phyloP scores from a whole-genome alignment of 1,140 invertebrate species.

The Papilio polyxenes region DNA sequence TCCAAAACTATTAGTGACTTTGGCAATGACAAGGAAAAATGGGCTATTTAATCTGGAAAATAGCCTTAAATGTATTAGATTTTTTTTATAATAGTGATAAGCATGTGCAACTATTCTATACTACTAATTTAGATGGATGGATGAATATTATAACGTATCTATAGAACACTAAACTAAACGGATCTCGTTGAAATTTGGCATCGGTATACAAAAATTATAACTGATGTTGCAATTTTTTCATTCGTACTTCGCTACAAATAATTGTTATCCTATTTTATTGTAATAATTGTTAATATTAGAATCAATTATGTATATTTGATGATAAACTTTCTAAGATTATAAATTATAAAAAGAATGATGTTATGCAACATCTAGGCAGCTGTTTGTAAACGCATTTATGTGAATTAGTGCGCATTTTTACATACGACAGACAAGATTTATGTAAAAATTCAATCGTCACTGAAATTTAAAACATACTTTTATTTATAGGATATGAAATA shows the following conservation, averaged over 20 bases:
- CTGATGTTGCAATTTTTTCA: no score
- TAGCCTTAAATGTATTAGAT: no score
- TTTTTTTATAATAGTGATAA: no score
- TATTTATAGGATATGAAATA: not conserved
- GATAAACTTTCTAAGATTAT: constrained; percentile 36
- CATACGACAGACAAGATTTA: constrained; percentile 28
- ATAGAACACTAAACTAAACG: no score
- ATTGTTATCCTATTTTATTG: not conserved
- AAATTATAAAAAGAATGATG: constrained; percentile 41
- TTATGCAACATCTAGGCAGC: constrained; percentile 34
- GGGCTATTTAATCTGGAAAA: no score
- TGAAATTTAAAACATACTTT: not conserved
- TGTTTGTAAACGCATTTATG: constrained; percentile 41
- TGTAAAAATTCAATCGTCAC: constrained; percentile 16
- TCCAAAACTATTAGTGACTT: no score
- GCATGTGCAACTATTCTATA: no score
- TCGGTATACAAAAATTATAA: no score
- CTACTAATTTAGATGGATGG: no score
- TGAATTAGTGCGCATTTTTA: constrained; percentile 32
- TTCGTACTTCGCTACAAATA: not conserved
- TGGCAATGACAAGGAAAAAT: no score
- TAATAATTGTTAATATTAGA: not conserved
- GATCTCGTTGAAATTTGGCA: not conserved
- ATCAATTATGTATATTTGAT: constrained; percentile 5
- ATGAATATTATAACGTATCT: no score